A percentile compares a stretch with the other conserved stretches of the same genome.
phyloP scores from a whole-genome alignment of 1,140 invertebrate genomes.

The Temnothorax curvispinosus region DNA sequence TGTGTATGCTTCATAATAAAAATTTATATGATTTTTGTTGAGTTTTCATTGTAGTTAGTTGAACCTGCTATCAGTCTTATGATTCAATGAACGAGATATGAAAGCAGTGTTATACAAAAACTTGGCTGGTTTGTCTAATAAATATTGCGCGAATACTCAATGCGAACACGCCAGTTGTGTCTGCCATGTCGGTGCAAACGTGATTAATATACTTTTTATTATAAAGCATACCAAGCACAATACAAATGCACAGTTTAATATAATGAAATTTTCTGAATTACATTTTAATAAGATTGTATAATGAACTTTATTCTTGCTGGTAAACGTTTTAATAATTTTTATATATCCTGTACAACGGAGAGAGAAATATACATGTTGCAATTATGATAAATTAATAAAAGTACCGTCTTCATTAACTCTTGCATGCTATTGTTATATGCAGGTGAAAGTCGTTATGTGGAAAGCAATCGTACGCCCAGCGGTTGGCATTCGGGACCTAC shows the following conservation, averaged over 20 bases:
- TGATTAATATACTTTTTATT: slow-evolving; percentile 43
- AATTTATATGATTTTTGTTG: slow-evolving; percentile 71
- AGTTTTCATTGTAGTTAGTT: slow-evolving; percentile 80
- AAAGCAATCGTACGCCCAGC: slow-evolving; percentile 81
- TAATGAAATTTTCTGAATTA: background rate
- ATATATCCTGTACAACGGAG: background rate
- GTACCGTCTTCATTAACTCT: background rate
- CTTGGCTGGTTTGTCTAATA: background rate
- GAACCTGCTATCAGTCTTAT: slow-evolving; percentile 66
- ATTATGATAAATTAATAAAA: background rate
- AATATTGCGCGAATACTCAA: background rate
- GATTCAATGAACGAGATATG: background rate
- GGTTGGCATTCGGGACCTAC: slow-evolving; percentile 84
- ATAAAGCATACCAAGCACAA: slow-evolving; percentile 45
- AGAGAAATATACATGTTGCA: background rate
- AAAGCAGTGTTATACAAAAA: background rate
- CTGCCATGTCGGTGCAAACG: background rate
- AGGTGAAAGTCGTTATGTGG: slow-evolving; percentile 84
- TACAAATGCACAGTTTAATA: background rate
- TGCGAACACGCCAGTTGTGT: background rate
- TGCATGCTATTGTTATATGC: background rate
- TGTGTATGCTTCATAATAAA: slow-evolving; percentile 77
- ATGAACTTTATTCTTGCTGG: background rate
- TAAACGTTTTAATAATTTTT: background rate
- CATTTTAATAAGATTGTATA: background rate